Conservation (phyloP, 2,888 invertebrate species). For the Hyposoter didymator region DNA sequence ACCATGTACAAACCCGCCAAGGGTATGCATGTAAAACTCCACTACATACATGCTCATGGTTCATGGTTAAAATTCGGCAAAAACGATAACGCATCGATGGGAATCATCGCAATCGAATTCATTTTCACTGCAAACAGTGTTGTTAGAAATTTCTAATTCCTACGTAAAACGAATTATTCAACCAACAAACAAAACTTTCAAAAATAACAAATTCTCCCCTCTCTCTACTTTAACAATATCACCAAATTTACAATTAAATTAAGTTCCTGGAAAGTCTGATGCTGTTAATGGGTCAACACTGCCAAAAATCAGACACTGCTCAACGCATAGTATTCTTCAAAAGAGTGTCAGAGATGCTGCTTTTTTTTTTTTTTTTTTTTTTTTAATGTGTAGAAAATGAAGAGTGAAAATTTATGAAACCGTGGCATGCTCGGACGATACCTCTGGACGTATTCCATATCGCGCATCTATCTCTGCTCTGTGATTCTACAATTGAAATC, state of each 20-base stretch:
- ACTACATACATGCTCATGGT: background rate
- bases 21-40: no score
- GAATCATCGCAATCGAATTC: background rate
- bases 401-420: slow-evolving; percentile 66
- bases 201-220: background rate
- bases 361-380: no score
- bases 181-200: background rate
- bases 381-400: slow-evolving; percentile 14
- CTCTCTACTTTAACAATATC: background rate
- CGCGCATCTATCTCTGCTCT: slow-evolving; percentile 96
- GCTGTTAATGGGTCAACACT: slow-evolving; percentile 58
- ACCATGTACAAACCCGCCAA: no score
- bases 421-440: slow-evolving; percentile 82
- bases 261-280: background rate
- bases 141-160: background rate
- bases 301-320: slow-evolving; percentile 10
- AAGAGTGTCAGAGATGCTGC: slow-evolving; percentile 10
- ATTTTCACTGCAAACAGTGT: slow-evolving; percentile 6
- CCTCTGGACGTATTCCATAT: slow-evolving; percentile 94
- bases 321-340: slow-evolving; percentile 29
- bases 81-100: background rate
- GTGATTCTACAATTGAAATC: slow-evolving; percentile 90
- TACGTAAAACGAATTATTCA: background rate
- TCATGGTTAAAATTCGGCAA: background rate
- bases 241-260: background rate